Conservation (phyloP, 1,140 invertebrate species). For the Drosophila paulistorum region DNA sequence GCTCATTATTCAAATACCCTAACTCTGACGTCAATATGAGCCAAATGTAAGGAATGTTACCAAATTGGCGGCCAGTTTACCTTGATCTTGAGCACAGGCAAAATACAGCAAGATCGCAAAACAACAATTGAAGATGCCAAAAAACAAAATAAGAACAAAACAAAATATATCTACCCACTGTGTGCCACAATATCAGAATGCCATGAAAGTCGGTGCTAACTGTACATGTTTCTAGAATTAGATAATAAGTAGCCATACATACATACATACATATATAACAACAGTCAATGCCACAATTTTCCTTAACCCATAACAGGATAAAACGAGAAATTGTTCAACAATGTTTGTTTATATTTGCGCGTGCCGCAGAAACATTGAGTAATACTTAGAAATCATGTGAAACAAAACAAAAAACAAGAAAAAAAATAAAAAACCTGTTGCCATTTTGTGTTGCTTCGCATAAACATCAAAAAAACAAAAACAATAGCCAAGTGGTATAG, state of each 20-base stretch:
- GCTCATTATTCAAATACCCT: not conserved
- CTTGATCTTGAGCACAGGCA: not conserved
- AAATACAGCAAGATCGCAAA: not conserved
- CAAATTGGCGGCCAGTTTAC: not conserved
- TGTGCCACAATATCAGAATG: not conserved
- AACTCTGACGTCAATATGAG: not conserved
- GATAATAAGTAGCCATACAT: conserved; percentile 18
- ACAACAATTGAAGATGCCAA: conserved; percentile 2
- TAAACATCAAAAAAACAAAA: conserved; percentile 48
- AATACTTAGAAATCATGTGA: not conserved
- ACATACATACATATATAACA: conserved; percentile 2
- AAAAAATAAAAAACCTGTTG: conserved; percentile 45
- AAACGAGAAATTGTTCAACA: conserved; percentile 70
- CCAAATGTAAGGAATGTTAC: not conserved
- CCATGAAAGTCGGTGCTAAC: not conserved
- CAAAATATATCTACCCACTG: too few species aligned
- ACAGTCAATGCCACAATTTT: not conserved
- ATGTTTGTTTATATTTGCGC: conserved; percentile 36
- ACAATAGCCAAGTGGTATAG: conserved; percentile 21
- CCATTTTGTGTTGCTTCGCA: conserved; percentile 47
- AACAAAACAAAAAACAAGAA: too few species aligned
- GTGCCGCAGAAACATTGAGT: conserved; percentile 50
- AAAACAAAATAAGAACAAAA: not conserved
- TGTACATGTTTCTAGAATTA: not conserved
- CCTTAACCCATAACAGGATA: conserved; percentile 53